These are phyloP conservation scores for Heliocidaris tuberculata DNA, from an alignment of 35 echinoderm and acorn worm species.

Conservation along the genomic window DNA sequence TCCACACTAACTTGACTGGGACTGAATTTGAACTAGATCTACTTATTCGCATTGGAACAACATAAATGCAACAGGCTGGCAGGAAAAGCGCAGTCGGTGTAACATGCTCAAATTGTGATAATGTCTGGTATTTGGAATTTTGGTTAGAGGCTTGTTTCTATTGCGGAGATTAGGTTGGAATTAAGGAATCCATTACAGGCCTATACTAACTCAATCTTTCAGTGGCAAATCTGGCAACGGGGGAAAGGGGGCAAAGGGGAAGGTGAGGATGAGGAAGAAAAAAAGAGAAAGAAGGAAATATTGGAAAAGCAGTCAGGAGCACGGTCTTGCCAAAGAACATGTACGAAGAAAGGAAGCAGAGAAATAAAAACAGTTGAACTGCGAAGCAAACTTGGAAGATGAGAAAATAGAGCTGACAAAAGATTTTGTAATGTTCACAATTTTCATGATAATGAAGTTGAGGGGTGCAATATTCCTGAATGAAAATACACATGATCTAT, in stretches of 20 bases:
- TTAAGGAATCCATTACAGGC: slow-evolving; percentile 10
- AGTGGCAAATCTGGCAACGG: not conserved
- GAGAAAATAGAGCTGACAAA: too few relatives aligned
- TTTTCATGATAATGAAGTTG: too few relatives aligned
- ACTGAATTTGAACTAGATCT: not conserved
- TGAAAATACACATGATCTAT: too few relatives aligned
- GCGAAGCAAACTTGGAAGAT: too few relatives aligned
- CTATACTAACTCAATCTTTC: slow-evolving; percentile 2
- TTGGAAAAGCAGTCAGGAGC: not conserved
- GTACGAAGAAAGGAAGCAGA: not conserved
- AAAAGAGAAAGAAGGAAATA: not conserved
- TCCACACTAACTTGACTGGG: not conserved
- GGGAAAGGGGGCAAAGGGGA: not conserved
- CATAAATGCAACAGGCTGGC: not conserved
- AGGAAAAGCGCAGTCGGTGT: not conserved
- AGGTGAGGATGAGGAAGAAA: not conserved
- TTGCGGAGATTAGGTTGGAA: not conserved
- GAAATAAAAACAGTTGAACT: too few relatives aligned
- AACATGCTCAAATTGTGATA: not conserved
- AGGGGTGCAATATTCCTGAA: too few relatives aligned
- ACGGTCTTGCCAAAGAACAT: not conserved
- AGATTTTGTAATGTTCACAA: too few relatives aligned
- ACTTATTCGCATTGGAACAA: not conserved
- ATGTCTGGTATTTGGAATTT: not conserved
- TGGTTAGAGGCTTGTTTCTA: slow-evolving; percentile 2